A percentile compares a stretch with the other conserved stretches of the same genome.
phyloP scores from a whole-genome alignment of 2,797 vertebrate species.

The Myotis planiceps region DNA sequence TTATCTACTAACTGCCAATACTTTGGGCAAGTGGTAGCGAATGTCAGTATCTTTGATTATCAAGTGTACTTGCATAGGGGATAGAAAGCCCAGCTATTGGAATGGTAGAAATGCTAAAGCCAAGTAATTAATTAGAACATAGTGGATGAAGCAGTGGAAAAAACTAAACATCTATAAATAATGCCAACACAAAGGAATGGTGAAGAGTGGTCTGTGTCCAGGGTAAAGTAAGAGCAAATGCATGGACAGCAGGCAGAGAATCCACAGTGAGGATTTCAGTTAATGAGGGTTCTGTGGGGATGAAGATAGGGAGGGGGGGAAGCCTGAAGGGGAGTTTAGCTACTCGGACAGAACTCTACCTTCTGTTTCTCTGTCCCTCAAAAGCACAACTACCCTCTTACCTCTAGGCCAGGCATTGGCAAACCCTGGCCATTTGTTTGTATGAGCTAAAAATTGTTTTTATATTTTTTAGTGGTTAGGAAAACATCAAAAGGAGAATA shows the following conservation, averaged over 20 bases:
- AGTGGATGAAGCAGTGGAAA: not conserved
- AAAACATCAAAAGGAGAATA: not conserved
- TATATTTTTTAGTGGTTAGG: not conserved
- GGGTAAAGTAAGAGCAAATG: not conserved
- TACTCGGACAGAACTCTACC: rapidly evolving
- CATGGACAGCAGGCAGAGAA: not conserved
- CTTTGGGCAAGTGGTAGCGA: not conserved
- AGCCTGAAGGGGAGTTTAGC: not conserved
- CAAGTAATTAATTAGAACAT: not conserved
- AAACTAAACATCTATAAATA: not conserved
- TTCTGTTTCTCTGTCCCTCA: not conserved
- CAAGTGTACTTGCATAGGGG: not conserved
- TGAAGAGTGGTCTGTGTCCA: not conserved
- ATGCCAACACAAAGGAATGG: not conserved
- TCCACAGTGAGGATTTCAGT: not conserved
- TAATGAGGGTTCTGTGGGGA: not conserved
- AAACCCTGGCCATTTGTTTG: not conserved
- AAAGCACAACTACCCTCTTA: not conserved
- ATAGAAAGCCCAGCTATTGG: not conserved
- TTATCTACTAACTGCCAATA: not conserved
- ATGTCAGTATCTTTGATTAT: not conserved
- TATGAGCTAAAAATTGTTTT: not conserved
- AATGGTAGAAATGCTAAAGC: not conserved
- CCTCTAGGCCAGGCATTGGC: not conserved
- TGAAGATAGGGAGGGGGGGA: rapidly evolving